Conservation (phyloP, 2,113 vertebrate genomes). For the Hypocryptadius cinnamomeus region DNA sequence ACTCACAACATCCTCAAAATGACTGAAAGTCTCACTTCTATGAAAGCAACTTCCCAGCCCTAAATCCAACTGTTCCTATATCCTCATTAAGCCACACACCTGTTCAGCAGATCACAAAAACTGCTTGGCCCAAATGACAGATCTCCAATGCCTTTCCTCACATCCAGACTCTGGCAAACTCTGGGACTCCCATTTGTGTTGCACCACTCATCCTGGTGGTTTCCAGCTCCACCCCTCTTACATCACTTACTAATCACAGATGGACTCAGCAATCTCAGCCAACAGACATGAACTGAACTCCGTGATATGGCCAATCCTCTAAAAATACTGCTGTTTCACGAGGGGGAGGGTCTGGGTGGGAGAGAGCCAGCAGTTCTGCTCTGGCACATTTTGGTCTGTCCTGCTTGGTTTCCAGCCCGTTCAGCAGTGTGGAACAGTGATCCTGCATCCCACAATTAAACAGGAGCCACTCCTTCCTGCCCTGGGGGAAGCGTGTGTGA, state of each 20-base stretch:
- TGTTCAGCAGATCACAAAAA: neutral
- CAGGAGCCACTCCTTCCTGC: neutral
- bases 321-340: neutral
- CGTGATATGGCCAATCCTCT: neutral
- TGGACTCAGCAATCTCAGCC: neutral
- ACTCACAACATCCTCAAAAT: neutral
- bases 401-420: neutral
- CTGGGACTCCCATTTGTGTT: neutral
- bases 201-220: neutral
- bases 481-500: rapidly evolving
- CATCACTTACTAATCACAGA: neutral
- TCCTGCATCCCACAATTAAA: neutral
- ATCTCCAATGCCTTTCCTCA: neutral
- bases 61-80: neutral
- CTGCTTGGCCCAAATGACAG: neutral
- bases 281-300: neutral
- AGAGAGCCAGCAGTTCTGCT: neutral
- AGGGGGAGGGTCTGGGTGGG: neutral
- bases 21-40: neutral
- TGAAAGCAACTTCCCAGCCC: neutral
- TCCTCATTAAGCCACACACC: neutral
- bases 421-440: neutral
- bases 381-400: neutral
- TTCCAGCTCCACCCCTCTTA: neutral
- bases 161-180: neutral